phyloP scores from a whole-genome alignment of 2,888 invertebrate species.

The Hypomecis atomaria region DNA sequence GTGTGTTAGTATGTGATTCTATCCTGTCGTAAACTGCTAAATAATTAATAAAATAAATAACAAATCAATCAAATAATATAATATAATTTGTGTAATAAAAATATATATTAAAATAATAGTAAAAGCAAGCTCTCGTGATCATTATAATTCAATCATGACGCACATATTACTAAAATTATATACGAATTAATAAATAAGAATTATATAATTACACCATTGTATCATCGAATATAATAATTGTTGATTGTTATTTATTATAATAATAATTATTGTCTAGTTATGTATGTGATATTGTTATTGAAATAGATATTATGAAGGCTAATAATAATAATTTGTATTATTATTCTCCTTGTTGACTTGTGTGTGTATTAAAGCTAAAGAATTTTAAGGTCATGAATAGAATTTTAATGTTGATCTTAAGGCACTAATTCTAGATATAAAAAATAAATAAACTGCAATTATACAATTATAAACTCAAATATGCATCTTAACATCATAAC shows the following conservation, averaged over 20 bases:
- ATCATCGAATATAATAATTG: slow-evolving; percentile 82
- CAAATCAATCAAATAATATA: slow-evolving; percentile 36
- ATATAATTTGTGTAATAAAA: slow-evolving; percentile 35
- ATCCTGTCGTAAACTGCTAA: slow-evolving; percentile 44
- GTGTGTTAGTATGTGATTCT: slow-evolving; percentile 60
- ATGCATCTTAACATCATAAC: too few species aligned
- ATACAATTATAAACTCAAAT: not conserved
- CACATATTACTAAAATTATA: slow-evolving; percentile 64
- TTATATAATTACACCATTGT: slow-evolving; percentile 65
- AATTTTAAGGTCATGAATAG: slow-evolving; percentile 22
- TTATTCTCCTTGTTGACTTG: slow-evolving; percentile 81
- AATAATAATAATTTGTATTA: slow-evolving; percentile 67
- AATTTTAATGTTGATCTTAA: slow-evolving; percentile 27
- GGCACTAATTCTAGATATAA: slow-evolving; percentile 19
- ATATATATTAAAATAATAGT: slow-evolving; percentile 46
- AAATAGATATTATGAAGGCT: slow-evolving; percentile 80
- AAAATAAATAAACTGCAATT: slow-evolving; percentile 4
- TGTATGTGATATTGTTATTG: slow-evolving; percentile 84
- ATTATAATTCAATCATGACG: slow-evolving; percentile 66
- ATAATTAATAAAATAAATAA: slow-evolving; percentile 34
- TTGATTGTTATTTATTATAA: slow-evolving; percentile 77
- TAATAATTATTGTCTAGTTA: slow-evolving; percentile 77
- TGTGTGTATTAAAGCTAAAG: slow-evolving; percentile 69
- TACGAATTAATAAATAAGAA: slow-evolving; percentile 75
- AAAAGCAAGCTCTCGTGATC: slow-evolving; percentile 60